Conservation (phyloP, 2,797 vertebrate genomes). For the Danio aesculapii region DNA sequence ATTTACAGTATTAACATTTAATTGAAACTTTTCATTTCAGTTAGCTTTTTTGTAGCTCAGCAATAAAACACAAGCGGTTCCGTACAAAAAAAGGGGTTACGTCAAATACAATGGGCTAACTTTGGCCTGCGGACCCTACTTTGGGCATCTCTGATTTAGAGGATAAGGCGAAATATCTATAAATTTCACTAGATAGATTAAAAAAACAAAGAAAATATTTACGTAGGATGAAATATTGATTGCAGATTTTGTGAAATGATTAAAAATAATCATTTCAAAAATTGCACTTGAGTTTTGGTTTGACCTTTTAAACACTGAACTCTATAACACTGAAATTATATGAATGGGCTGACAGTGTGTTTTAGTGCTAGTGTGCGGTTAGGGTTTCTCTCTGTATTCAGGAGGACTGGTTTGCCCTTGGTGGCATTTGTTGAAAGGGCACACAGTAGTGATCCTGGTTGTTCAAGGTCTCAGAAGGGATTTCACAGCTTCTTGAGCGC, state of each 20-base stretch:
- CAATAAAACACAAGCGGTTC: too few species aligned
- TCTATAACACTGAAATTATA: neutral
- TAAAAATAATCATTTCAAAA: neutral
- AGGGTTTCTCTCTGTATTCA: constrained; percentile 67
- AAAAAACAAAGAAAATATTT: neutral
- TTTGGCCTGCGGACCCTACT: too few species aligned
- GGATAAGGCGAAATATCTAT: neutral
- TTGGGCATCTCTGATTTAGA: too few species aligned
- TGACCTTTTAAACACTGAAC: too few species aligned
- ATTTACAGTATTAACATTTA: too few species aligned
- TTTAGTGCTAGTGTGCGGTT: constrained; percentile 17
- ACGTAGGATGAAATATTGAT: neutral
- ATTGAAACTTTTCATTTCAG: too few species aligned
- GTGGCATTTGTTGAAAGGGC: constrained; percentile 69
- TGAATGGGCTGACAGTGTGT: neutral
- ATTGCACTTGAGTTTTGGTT: neutral
- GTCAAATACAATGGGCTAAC: too few species aligned
- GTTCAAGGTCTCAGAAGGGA: constrained; percentile 74
- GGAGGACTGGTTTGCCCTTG: constrained; percentile 63
- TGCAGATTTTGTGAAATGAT: neutral
- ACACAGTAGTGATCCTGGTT: constrained; percentile 73
- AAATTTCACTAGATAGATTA: neutral
- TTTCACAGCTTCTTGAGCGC: constrained; percentile 81
- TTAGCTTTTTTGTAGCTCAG: too few species aligned
- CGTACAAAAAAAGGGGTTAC: too few species aligned